These are phyloP conservation scores for Cenopis cana DNA, from an alignment of 2,888 invertebrate genomes.

Conservation along the genomic window DNA sequence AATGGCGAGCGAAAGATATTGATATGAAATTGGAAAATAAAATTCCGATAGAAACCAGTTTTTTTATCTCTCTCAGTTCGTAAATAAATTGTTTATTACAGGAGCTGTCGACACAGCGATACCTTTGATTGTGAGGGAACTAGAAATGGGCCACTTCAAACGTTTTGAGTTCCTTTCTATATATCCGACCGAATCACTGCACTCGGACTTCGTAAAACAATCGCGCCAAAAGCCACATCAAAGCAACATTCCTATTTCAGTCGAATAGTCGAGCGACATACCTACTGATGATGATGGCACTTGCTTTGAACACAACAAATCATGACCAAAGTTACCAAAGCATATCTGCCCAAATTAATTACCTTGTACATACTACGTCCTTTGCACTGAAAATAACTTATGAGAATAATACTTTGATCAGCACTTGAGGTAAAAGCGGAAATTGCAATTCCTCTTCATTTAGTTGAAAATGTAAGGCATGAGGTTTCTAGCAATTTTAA, in stretches of 20 bases:
- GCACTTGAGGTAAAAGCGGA: constrained; percentile 13
- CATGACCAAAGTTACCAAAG: background rate
- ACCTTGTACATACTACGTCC: background rate
- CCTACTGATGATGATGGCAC: too few relatives aligned
- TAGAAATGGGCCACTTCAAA: constrained; percentile 15
- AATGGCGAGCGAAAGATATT: background rate
- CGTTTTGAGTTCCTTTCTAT: constrained; percentile 1
- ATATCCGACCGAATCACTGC: constrained; percentile 8
- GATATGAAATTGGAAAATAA: background rate
- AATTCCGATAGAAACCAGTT: background rate
- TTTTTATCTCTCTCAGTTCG: background rate
- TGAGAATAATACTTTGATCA: constrained; percentile 10
- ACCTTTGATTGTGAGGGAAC: background rate
- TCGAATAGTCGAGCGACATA: background rate
- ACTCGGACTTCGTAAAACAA: constrained; percentile 19
- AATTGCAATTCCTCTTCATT: constrained; percentile 28
- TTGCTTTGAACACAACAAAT: constrained; percentile 8
- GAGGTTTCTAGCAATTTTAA: constrained; percentile 24
- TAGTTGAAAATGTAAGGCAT: constrained; percentile 13
- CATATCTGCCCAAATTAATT: background rate
- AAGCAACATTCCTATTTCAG: constrained; percentile 29
- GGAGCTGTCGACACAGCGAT: constrained; percentile 4
- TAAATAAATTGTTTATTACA: background rate
- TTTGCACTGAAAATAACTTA: background rate
- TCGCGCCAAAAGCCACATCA: constrained; percentile 16